Conservation (phyloP, 2,888 invertebrate genomes). For the Asteroscopus sphinx region DNA sequence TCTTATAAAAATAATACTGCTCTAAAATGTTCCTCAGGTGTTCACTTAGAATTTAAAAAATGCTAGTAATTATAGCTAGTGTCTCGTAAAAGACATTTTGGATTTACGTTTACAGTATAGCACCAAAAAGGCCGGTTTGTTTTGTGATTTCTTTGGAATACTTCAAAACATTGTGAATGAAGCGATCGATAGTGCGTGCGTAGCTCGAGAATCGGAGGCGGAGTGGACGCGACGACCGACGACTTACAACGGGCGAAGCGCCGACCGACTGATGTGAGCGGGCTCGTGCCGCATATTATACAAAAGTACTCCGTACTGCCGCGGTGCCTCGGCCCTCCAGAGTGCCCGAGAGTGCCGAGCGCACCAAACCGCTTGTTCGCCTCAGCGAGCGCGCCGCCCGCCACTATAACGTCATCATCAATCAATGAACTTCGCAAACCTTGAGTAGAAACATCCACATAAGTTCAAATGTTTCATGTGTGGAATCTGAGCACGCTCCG, state of each 20-base stretch:
- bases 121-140: conserved; percentile 65
- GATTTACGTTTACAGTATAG: conserved; percentile 48
- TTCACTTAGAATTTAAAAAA: conserved; percentile 30
- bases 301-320: no score
- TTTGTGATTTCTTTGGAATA: conserved; percentile 56
- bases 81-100: conserved; percentile 32
- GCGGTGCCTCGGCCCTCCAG: conserved; percentile 32
- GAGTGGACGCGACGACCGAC: conserved; percentile 50
- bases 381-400: conserved; percentile 10
- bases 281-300: no score
- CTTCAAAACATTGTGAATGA: conserved; percentile 74
- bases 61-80: conserved; percentile 29
- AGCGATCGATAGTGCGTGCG: conserved; percentile 64
- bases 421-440: conserved; percentile 69
- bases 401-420: conserved; percentile 57
- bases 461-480: conserved; percentile 20
- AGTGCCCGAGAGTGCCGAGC: conserved; percentile 35
- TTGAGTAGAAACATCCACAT: conserved; percentile 55
- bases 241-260: conserved; percentile 54
- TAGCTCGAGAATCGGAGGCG: conserved; percentile 26
- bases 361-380: conserved; percentile 29
- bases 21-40: conserved; percentile 38
- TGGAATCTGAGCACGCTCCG: conserved; percentile 2
- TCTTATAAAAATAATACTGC: conserved; percentile 41
- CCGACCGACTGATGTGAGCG: conserved; percentile 51